These are phyloP conservation scores for Sinella curviseta DNA, from an alignment of 1,140 invertebrate genomes.

Conservation along the genomic window DNA sequence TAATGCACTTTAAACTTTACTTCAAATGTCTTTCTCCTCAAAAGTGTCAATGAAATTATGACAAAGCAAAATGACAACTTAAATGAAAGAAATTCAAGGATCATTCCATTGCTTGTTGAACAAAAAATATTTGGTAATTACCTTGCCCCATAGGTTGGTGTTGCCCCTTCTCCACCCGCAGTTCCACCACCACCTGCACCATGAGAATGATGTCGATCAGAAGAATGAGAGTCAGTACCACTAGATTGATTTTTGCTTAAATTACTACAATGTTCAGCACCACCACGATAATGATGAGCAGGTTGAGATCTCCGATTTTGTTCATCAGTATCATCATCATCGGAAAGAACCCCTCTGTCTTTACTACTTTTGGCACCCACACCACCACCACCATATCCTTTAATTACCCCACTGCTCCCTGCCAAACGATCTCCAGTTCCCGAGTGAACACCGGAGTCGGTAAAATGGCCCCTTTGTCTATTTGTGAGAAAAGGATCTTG, in stretches of 20 bases:
- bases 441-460: neutral
- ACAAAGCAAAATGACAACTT: no score
- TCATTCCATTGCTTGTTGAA: neutral
- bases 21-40: no score
- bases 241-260: neutral
- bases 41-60: no score
- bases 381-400: no score
- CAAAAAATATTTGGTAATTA: neutral
- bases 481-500: constrained; percentile 9
- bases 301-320: neutral
- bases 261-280: neutral
- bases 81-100: no score
- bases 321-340: no score
- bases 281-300: no score
- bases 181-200: neutral
- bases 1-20: no score
- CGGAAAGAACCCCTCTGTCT: no score
- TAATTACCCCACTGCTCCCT: neutral
- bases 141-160: neutral
- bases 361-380: no score
- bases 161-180: neutral
- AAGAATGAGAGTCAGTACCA: neutral
- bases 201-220: neutral
- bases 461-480: neutral
- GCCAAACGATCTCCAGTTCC: neutral